A percentile compares a stretch with the other conserved stretches of the same genome.
Evolutionary conservation across 2,888 invertebrate species (phyloP).

Genomic region (Cephalotes varians): DNA sequence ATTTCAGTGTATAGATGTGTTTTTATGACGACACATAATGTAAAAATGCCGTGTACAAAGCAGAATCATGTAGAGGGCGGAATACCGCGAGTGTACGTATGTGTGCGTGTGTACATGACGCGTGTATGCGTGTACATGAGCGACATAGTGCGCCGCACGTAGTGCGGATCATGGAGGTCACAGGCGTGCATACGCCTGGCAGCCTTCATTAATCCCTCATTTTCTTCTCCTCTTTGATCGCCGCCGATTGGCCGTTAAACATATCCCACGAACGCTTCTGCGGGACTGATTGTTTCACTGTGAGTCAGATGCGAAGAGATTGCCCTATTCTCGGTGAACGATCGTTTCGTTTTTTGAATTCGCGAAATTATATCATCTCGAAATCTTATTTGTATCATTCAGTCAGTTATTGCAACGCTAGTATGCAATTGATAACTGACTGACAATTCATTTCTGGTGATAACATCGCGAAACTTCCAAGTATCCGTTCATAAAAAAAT

Average conservation of each 20-base stretch:
- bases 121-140: background rate
- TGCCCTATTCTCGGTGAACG: background rate
- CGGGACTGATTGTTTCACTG: constrained; percentile 59
- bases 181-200: constrained; percentile 78
- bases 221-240: constrained; percentile 80
- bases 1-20: constrained; percentile 19
- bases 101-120: background rate
- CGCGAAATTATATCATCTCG: background rate
- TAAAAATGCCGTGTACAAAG: background rate
- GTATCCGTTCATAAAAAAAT: background rate
- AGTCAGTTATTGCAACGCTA: background rate
- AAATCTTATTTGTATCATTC: background rate
- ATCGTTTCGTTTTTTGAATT: background rate
- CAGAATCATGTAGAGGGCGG: background rate
- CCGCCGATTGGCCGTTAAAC: constrained; percentile 78
- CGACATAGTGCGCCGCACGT: constrained; percentile 19
- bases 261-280: constrained; percentile 72
- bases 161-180: constrained; percentile 72
- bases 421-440: background rate
- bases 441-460: background rate
- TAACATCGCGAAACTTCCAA: background rate
- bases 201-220: constrained; percentile 77
- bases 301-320: constrained; percentile 49
- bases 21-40: constrained; percentile 9
- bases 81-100: background rate